Percentiles rank a stretch among this genome's conserved stretches.
Evolutionary conservation across 64 coral and sea anemone genomes (phyloP).

Genomic region (Stichodactyla mertensii): DNA sequence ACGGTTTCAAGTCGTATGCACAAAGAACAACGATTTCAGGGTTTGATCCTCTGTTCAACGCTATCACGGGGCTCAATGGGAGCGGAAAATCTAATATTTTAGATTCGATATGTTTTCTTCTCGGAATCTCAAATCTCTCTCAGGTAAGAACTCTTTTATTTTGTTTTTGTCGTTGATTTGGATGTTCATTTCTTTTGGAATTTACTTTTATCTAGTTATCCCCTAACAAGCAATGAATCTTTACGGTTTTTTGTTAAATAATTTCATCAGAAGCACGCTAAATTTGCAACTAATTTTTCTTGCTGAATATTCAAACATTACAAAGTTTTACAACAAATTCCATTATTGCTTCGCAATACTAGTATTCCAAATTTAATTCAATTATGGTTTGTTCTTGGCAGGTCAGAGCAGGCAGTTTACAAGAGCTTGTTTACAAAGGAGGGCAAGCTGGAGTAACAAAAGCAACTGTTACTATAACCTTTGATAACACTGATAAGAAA

Average conservation of each 20-base stretch:
- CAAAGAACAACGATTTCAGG: slow-evolving; percentile 78
- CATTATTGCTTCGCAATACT: too few relatives aligned
- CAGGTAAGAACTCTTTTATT: slow-evolving; percentile 47
- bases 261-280: too few relatives aligned
- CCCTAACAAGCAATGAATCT: not conserved
- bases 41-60: slow-evolving; percentile 98
- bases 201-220: not conserved
- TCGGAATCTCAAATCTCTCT: slow-evolving; percentile 92
- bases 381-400: not conserved
- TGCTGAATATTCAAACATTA: too few relatives aligned
- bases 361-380: too few relatives aligned
- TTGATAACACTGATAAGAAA: slow-evolving; percentile 98
- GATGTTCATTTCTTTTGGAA: not conserved
- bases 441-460: slow-evolving; percentile 97
- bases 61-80: slow-evolving; percentile 94
- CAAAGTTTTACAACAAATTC: too few relatives aligned
- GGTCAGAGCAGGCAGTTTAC: slow-evolving; percentile 89
- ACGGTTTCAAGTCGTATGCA: slow-evolving; percentile 97
- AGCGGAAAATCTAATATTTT: slow-evolving; percentile 99
- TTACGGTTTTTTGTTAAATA: not conserved
- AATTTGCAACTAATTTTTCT: too few relatives aligned
- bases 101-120: slow-evolving; percentile 97
- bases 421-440: slow-evolving; percentile 96
- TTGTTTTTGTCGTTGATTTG: not conserved
- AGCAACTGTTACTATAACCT: slow-evolving; percentile 96